Conservation (phyloP, 1,140 invertebrate genomes). For the Tetramorium simillimum region DNA sequence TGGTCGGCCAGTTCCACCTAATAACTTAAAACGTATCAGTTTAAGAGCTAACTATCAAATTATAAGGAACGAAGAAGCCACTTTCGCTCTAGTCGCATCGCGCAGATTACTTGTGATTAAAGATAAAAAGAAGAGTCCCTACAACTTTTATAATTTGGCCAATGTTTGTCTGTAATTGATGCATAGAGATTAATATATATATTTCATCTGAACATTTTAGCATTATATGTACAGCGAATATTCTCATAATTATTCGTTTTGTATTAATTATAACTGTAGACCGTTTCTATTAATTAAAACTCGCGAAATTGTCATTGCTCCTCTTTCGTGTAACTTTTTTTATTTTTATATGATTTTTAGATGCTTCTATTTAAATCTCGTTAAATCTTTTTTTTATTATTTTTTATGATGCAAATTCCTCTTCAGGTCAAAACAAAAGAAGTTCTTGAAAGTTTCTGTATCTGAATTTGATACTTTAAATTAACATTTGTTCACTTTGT, state of each 20-base stretch:
- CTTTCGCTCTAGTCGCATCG: constrained; percentile 81
- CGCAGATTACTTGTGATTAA: constrained; percentile 81
- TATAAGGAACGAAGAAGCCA: constrained; percentile 81
- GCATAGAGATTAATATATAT: background rate
- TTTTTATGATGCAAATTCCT: background rate
- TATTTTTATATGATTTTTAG: background rate
- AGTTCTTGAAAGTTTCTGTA: background rate
- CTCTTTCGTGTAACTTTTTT: background rate
- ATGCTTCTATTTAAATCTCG: background rate
- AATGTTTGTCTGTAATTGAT: constrained; percentile 78
- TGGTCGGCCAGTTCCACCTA: constrained; percentile 81
- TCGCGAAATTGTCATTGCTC: background rate
- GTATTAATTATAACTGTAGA: background rate
- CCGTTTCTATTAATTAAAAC: background rate
- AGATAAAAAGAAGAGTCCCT: constrained; percentile 78
- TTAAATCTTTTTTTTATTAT: background rate
- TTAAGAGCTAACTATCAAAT: constrained; percentile 84
- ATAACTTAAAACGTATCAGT: constrained; percentile 80
- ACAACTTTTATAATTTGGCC: constrained; percentile 78
- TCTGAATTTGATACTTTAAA: background rate
- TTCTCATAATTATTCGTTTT: background rate
- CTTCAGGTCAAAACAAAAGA: background rate
- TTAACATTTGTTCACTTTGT: background rate
- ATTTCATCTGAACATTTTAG: constrained; percentile 39
- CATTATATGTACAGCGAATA: background rate